Evolutionary conservation across 30 jellyfish, hydroid and myxozoan species (phyloP).

Genomic region (Cassiopea andromeda): DNA sequence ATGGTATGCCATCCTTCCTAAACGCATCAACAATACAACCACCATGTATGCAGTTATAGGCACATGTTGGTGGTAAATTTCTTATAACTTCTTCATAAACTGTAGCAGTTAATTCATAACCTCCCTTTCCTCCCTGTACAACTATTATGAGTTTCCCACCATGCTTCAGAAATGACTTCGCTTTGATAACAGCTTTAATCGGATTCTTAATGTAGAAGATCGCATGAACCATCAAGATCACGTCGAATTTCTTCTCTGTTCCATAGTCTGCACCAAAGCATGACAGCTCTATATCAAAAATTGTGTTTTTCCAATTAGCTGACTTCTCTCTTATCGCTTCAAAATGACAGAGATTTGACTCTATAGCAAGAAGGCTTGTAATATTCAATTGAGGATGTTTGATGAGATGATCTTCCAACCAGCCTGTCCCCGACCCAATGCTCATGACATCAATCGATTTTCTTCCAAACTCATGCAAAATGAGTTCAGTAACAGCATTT

Average conservation of each 20-base stretch:
- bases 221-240: neutral
- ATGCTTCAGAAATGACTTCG: neutral
- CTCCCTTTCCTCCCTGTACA: neutral
- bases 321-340: neutral
- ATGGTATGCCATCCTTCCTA: neutral
- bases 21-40: neutral
- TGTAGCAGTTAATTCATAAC: neutral
- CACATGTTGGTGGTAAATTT: neutral
- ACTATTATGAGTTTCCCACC: neutral
- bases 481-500: neutral
- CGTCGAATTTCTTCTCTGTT: neutral
- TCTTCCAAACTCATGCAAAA: neutral
- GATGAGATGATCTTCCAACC: neutral
- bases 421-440: neutral
- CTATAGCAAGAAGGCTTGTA: neutral
- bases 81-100: neutral
- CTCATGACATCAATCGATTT: neutral
- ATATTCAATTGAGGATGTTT: neutral
- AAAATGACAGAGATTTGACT: neutral
- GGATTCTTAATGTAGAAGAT: neutral
- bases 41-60: neutral
- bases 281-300: neutral
- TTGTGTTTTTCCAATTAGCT: neutral
- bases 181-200: neutral
- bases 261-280: neutral